Percentiles rank a stretch among this genome's conserved stretches.
Conservation (phyloP, 2,113 vertebrate species). For the Rhinopithecus roxellana region DNA sequence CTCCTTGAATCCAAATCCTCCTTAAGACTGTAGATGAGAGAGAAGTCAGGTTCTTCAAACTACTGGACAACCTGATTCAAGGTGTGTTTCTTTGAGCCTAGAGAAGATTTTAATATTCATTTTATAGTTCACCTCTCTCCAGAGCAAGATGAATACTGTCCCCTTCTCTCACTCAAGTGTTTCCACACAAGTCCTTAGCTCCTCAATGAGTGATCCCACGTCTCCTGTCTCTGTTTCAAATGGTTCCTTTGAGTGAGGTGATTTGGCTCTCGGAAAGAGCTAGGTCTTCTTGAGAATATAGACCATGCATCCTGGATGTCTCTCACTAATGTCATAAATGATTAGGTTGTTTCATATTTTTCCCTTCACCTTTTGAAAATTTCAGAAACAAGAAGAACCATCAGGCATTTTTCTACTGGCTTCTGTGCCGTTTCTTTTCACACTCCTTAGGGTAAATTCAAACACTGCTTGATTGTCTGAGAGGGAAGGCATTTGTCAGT, state of each 20-base stretch:
- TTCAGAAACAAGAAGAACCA: background rate
- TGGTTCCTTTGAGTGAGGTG: background rate
- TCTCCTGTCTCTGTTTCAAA: background rate
- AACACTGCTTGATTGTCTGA: background rate
- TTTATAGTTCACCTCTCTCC: background rate
- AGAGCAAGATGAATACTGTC: background rate
- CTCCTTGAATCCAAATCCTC: background rate
- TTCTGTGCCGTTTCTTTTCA: background rate
- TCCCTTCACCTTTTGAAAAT: background rate
- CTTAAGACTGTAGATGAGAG: background rate
- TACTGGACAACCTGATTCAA: background rate
- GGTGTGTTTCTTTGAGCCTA: background rate
- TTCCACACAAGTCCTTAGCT: background rate
- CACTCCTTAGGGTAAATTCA: background rate
- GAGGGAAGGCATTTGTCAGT: background rate
- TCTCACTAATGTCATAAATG: background rate
- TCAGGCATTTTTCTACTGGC: background rate
- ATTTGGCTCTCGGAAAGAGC: background rate
- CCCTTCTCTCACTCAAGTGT: background rate
- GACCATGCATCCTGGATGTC: background rate
- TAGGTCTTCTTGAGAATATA: background rate
- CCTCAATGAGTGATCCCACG: accelerated
- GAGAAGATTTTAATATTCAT: background rate
- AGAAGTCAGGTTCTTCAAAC: background rate
- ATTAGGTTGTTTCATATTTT: background rate